These are phyloP conservation scores for Neotoxoptera formosana DNA, from an alignment of 1,140 invertebrate species.

Conservation along the genomic window DNA sequence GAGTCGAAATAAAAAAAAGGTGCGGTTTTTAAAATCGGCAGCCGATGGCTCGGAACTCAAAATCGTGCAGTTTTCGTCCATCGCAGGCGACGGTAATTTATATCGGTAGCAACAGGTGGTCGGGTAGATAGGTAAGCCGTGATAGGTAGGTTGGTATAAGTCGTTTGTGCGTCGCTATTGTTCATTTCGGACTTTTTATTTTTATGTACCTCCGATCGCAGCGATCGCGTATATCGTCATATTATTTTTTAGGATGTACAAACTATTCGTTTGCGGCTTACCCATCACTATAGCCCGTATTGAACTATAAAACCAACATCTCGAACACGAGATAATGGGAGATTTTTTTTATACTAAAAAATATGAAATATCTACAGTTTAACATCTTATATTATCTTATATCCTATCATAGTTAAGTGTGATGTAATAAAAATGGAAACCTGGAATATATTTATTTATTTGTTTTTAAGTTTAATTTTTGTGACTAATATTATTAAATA, in stretches of 20 bases:
- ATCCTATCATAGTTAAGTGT: not conserved
- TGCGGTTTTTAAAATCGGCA: not conserved
- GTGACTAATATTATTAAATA: too few relatives aligned
- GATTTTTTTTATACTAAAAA: not conserved
- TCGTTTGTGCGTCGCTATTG: not conserved
- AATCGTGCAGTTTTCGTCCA: not conserved
- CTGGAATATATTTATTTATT: too few relatives aligned
- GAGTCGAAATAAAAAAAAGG: not conserved
- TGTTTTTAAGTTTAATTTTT: too few relatives aligned
- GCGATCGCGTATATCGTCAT: too few relatives aligned
- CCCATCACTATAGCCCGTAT: not conserved
- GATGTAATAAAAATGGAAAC: not conserved
- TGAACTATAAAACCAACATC: not conserved
- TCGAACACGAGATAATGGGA: not conserved
- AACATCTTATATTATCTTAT: not conserved
- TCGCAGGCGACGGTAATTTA: not conserved
- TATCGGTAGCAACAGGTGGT: not conserved
- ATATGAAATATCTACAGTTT: not conserved
- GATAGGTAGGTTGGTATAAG: not conserved
- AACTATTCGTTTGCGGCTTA: not conserved
- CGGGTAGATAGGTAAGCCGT: not conserved
- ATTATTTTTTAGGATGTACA: not conserved
- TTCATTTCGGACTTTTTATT: not conserved
- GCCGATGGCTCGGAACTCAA: not conserved
- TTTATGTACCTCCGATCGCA: not conserved